phyloP scores from a whole-genome alignment of 37 sponge, comb jelly and placozoan species.

The Tethya wilhelma region DNA sequence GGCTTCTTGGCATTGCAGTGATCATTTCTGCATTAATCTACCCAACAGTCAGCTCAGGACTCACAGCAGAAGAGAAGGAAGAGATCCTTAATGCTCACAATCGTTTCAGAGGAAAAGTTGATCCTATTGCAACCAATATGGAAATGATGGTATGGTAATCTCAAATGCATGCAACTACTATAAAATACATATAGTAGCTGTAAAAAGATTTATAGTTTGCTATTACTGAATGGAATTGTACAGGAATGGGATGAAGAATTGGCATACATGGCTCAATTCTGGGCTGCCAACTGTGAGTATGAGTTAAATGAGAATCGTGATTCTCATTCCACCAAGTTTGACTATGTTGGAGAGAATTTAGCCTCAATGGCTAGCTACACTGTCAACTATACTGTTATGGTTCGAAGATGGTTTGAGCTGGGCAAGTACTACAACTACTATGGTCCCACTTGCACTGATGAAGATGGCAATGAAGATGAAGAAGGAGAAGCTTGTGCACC shows the following conservation, averaged over 20 bases:
- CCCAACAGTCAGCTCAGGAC: background rate
- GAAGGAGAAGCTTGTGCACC: slow-evolving; percentile 22
- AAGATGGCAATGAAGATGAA: slow-evolving; percentile 47
- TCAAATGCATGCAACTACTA: too few species aligned
- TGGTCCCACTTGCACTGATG: slow-evolving; percentile 14
- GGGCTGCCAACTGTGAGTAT: slow-evolving; percentile 39
- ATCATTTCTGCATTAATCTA: background rate
- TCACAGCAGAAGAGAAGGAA: slow-evolving; percentile 9
- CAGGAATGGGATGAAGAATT: slow-evolving; percentile 63
- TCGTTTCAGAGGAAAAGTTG: slow-evolving; percentile 17
- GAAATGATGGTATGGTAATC: slow-evolving; percentile 49
- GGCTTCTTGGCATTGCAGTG: too few species aligned
- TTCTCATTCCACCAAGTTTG: slow-evolving; percentile 15
- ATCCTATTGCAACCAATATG: slow-evolving; percentile 61
- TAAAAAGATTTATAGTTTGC: too few species aligned
- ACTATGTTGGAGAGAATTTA: slow-evolving; percentile 23
- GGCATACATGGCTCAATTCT: slow-evolving; percentile 55
- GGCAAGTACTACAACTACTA: slow-evolving; percentile 23
- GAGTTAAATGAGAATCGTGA: slow-evolving; percentile 37
- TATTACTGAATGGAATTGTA: too few species aligned
- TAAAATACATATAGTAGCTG: too few species aligned
- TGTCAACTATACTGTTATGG: slow-evolving; percentile 44
- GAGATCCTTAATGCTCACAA: slow-evolving; percentile 37
- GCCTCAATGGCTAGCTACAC: slow-evolving; percentile 35
- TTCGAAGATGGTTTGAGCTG: slow-evolving; percentile 21